These are phyloP conservation scores for Eciton burchellii DNA, from an alignment of 1,140 invertebrate species.

Conservation along the genomic window DNA sequence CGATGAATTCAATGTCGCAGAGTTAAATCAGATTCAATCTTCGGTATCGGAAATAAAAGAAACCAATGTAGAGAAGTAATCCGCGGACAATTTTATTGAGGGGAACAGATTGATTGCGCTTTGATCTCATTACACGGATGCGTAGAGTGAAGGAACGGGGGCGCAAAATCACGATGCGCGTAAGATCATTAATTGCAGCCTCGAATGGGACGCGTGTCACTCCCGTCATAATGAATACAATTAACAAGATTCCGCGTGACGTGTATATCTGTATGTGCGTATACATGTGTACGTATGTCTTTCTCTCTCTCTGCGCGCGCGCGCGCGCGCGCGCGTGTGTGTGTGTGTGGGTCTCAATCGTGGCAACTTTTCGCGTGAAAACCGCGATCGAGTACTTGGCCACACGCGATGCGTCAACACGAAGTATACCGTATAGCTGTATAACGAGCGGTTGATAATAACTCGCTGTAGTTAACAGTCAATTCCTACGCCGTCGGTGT, in stretches of 20 bases:
- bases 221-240: constrained; percentile 1
- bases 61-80: background rate
- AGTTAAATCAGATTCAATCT: constrained; percentile 19
- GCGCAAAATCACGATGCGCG: constrained; percentile 25
- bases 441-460: constrained; percentile 9
- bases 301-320: background rate
- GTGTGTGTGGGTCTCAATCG: constrained; percentile 25
- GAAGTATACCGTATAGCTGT: constrained; percentile 21
- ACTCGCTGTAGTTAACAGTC: constrained; percentile 30
- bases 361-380: constrained; percentile 33
- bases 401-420: constrained; percentile 40
- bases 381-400: constrained; percentile 37
- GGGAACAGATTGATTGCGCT: constrained; percentile 12
- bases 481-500: background rate
- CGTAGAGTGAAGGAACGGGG: background rate
- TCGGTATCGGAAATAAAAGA: background rate
- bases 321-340: background rate
- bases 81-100: background rate
- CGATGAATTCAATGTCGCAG: background rate
- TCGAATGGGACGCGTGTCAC: constrained; percentile 31
- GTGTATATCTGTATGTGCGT: constrained; percentile 1
- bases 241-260: constrained; percentile 4
- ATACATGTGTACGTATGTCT: background rate
- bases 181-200: constrained; percentile 35
- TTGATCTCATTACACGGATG: constrained; percentile 10